Evolutionary conservation across 2,888 invertebrate genomes (phyloP), one percentile per base, ranked within the genome.

Genomic region (Lobophora halterata): DNA sequence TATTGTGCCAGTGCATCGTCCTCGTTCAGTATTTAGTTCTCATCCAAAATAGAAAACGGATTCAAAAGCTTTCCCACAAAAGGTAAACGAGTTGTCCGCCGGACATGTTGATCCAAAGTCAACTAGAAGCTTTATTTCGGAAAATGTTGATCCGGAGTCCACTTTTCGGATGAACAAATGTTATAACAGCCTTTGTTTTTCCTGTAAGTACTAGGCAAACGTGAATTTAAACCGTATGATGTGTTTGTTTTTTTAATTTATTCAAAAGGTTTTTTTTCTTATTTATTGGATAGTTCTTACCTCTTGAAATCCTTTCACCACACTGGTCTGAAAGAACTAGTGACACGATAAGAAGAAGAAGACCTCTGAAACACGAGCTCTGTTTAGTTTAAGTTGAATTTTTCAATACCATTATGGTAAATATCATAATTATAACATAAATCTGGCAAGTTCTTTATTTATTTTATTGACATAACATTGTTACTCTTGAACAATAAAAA

Each of bases 21-120:
- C 14, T 34, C 27, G 20, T 27, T 17, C 18, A 25, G 6, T 10
- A 13, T 23, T 18, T 14, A n/a, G 12, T 4, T 23, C 2, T 8
- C 23, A 1, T 7, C 23, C 5, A 17, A 5, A 21, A 7, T 16
- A 38, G 31, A 41, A 41, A 18, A 26, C 17, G 41, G 18, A 35
- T 23, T 27, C 23, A 19, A 12, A 36, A 23, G 31, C 17, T 21
- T 35, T 16, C n/a, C 5, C 9, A 41, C 26, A 35, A 21, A 41
- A 30, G 21, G 38, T 32, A 23, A 21, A 17, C 26, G 37, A 31
- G 31, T 31, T 26, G 25, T 23, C 26, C 25, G 6, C 17, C 2
- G 30, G 30, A 34, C 36, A 42, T 10, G 42, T 42, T 42, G 32
- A 32, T 36, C 35, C 36, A 3, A 13, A 17, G 27, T 38, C 37